Evolutionary conservation across 2,888 invertebrate genomes (phyloP).

Genomic region (Polyommatus iphigenia): DNA sequence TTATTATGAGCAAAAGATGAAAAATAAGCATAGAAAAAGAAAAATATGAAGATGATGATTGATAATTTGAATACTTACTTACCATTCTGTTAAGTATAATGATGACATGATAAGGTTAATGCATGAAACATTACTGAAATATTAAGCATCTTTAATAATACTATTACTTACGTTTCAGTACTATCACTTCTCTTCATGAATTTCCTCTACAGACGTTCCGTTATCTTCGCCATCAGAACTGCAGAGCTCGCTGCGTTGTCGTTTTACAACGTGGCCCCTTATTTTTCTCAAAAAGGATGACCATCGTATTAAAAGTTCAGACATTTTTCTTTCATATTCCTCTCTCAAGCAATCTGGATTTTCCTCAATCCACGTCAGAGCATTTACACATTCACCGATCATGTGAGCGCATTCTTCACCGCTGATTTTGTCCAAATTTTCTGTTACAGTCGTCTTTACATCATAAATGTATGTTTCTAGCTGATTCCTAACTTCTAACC

Average conservation of each 20-base stretch:
- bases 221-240: slow-evolving; percentile 39
- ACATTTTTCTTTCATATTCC: slow-evolving; percentile 58
- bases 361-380: slow-evolving; percentile 57
- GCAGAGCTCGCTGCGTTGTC: slow-evolving; percentile 48
- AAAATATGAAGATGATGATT: neutral
- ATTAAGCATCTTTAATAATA: neutral
- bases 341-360: slow-evolving; percentile 56
- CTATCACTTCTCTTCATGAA: slow-evolving; percentile 29
- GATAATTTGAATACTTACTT: neutral
- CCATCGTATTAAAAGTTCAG: slow-evolving; percentile 57
- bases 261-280: slow-evolving; percentile 47
- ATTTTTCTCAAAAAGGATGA: slow-evolving; percentile 52
- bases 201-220: slow-evolving; percentile 41
- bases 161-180: neutral
- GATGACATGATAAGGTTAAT: neutral
- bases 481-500: slow-evolving; percentile 61
- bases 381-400: slow-evolving; percentile 51
- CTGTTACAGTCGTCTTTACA: slow-evolving; percentile 52
- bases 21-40: neutral
- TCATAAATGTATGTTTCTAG: slow-evolving; percentile 61
- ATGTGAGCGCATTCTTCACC: slow-evolving; percentile 51
- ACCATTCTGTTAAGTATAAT: neutral
- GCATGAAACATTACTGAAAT: neutral
- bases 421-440: slow-evolving; percentile 48
- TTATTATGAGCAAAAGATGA: neutral